phyloP scores from a whole-genome alignment of 1,140 invertebrate genomes.

The Ruditapes philippinarum region DNA sequence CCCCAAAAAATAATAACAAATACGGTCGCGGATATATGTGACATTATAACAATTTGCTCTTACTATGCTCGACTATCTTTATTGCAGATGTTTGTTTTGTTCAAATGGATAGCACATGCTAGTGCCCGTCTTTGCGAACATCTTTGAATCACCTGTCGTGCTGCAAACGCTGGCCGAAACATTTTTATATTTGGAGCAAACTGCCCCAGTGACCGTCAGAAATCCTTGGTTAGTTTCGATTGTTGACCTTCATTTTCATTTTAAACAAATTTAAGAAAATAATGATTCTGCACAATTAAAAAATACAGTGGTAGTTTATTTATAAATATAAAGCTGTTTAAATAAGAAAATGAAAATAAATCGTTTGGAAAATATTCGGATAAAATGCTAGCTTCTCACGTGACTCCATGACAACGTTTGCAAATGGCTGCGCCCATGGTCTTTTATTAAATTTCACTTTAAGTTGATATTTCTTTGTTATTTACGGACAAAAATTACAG shows the following conservation, averaged over 20 bases:
- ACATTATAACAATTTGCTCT: too few species aligned
- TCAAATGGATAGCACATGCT: too few species aligned
- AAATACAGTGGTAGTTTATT: too few species aligned
- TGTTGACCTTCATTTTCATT: neutral
- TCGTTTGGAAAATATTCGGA: too few species aligned
- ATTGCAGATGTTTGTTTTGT: too few species aligned
- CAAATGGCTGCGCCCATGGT: constrained; percentile 75
- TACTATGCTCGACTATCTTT: too few species aligned
- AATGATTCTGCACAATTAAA: too few species aligned
- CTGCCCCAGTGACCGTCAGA: constrained; percentile 58
- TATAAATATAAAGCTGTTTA: too few species aligned
- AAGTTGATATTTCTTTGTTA: neutral
- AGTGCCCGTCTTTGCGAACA: constrained; percentile 38
- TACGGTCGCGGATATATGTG: too few species aligned
- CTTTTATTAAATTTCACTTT: neutral
- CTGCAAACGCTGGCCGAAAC: constrained; percentile 55
- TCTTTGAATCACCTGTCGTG: constrained; percentile 36
- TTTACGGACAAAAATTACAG: neutral
- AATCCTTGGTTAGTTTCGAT: constrained; percentile 47
- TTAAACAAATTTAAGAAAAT: too few species aligned
- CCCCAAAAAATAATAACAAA: too few species aligned
- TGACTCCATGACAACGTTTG: constrained; percentile 68
- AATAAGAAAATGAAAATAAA: too few species aligned
- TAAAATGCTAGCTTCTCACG: constrained; percentile 25
- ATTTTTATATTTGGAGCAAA: constrained; percentile 46